Conservation (phyloP, 2,797 vertebrate species). For the Pyrrhura leucotis region DNA sequence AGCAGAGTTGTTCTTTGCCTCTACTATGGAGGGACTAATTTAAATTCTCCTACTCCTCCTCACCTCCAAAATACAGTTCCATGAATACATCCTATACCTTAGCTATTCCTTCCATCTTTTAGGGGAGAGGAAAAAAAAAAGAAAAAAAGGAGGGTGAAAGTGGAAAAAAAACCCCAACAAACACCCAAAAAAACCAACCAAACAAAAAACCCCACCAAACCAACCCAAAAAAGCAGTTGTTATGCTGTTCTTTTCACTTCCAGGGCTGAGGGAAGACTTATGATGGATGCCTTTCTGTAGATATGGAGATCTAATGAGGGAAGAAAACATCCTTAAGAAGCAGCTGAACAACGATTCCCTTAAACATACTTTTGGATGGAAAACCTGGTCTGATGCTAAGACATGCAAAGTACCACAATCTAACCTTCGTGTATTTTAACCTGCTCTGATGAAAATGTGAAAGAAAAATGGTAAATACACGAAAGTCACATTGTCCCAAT, state of each 20-base stretch:
- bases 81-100: background rate
- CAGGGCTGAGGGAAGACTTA: background rate
- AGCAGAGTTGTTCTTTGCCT: background rate
- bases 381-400: background rate
- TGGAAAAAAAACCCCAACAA: background rate
- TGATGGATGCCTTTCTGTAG: background rate
- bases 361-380: background rate
- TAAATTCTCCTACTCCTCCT: background rate
- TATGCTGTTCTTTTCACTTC: background rate
- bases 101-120: background rate
- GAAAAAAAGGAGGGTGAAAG: too few species aligned
- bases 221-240: too few species aligned
- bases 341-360: background rate
- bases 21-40: background rate
- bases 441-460: background rate
- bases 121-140: accelerated
- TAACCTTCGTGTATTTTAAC: background rate
- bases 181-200: background rate
- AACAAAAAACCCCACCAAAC: background rate
- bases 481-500: conserved; percentile 7
- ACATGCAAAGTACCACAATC: background rate
- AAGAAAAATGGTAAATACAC: background rate
- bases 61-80: background rate
- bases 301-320: background rate
- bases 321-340: background rate